phyloP scores from a whole-genome alignment of 1,140 invertebrate genomes.

The Aphis craccivora region DNA sequence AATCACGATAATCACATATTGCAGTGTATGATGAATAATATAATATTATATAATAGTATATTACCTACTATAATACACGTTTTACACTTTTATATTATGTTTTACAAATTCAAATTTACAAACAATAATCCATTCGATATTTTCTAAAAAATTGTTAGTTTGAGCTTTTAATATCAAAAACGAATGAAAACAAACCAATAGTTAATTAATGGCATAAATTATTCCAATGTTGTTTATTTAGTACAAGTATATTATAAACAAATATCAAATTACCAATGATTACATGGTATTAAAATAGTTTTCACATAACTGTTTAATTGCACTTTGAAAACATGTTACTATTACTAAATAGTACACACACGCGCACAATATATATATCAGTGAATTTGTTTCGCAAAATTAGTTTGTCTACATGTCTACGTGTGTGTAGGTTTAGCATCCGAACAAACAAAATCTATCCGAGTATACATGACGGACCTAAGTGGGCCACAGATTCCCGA shows the following conservation, averaged over 20 bases:
- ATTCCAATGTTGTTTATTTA: not conserved
- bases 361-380: not conserved
- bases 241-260: not conserved
- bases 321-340: not conserved
- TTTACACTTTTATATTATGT: not conserved
- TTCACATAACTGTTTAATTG: not conserved
- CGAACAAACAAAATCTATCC: constrained; percentile 25
- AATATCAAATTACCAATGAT: not conserved
- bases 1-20: not conserved
- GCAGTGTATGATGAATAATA: not conserved
- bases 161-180: not conserved
- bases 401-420: not conserved
- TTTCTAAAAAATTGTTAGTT: too few relatives aligned
- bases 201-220: not conserved
- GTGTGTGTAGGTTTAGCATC: not conserved
- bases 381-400: not conserved
- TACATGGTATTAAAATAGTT: constrained; percentile 4
- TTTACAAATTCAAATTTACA: not conserved
- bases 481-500: constrained; percentile 51
- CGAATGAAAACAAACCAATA: not conserved
- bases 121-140: not conserved
- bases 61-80: not conserved
- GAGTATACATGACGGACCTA: not conserved
- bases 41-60: not conserved
- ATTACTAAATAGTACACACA: not conserved